Evolutionary conservation across 2,113 vertebrate genomes (phyloP), one percentile per base, ranked within the genome.

Genomic region (Forbesichthys papilliferus): DNA sequence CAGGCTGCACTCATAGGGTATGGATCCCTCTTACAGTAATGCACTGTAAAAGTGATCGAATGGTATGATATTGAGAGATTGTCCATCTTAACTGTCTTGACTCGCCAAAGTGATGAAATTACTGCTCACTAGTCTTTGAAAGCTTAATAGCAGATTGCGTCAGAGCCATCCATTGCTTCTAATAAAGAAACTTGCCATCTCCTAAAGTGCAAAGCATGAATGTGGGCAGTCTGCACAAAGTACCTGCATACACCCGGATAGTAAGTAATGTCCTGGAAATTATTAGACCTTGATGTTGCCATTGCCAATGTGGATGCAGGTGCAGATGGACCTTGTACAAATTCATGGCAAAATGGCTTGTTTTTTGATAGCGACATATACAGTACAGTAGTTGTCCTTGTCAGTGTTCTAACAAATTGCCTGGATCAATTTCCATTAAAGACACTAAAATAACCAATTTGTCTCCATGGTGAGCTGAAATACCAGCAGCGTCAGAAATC

Each of bases 21-120:
- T 70, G 69, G 83, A 80, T 80, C 73, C 67, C 81, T 86, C 82
- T 85, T 68, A 18, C 80, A 71, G 86, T 89, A 90, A 89, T 87
- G 85, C 85, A 84, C 82, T 83, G 87, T 87, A 88, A 89, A 89
- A 87, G 89, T 90, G 88, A 91, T 90, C 87, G 88, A 91, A 90
- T 86, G 79, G 74, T 78, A 73, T 48, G 83, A 87, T 88, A 88
- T 82, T 83, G 81, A 79, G 76, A 82, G 82, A 90, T 84, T 80
- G 84, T 82, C 87, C 64, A 55, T 88, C 76, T 86, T 83, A 82
- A 88, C 77, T 57, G 66, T 69, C 76, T 63, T 74, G 75, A 69
- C 84, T 82, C 46, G 18, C 77, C 54, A 71, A 86, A 86, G 75
- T 87, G 85, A 91, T 88, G 80, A 87, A 86, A 90, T 89, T 86